Base-by-base conservation (phyloP, 2,113 vertebrate genomes). In the Saccopteryx bilineata region DNA sequence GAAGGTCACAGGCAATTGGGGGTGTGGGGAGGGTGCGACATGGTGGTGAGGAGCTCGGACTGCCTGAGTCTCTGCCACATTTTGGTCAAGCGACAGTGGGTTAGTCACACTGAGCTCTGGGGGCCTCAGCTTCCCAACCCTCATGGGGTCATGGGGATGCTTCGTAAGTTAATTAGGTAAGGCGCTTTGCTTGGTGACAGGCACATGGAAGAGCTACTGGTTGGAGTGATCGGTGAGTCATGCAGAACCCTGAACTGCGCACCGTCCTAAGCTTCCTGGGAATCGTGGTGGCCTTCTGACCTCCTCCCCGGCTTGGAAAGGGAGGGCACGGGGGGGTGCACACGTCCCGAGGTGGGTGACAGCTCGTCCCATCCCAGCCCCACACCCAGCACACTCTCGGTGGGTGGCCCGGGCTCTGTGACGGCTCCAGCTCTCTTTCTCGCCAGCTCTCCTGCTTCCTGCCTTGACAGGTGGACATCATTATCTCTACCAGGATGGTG, bases 221-320 rank as follows among this genome's bases (percentile, higher is more conserved):
- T 69, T 8, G 9, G 2, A 6, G 11, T 7, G 7, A 14, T 2
- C 8, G 1, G 9, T 0, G 9, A 7, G 28, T 0, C 21, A 0
- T 0, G 2, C 9, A 2, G 66, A 81, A 13, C 56, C 1, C 0
- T 0, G 11, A 81, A 18, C 7, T 0, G 3, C 0, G 0, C 0
- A 0, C 24, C 26, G 2, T 31, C 24, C 17, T 50, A 46, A 28
- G 24, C 33, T 11, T 63, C 18, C 24, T 0, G 11, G 80, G 63
- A 48, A 19, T 46, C 5, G 4, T 18, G 8, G 65, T 9, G 28
- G 7, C 65, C 63, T 48, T 80, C 10, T 39, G 2, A 5, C 4
- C 24, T 31, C 28, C 58, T 52, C 46, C 68, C 31, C 0, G 0
- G 33, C 14, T 33, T 48, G 56, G 82, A 78, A 52, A 24, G 9